Conservation (phyloP, 92 coral and sea anemone genomes). For the Porites lobata region DNA sequence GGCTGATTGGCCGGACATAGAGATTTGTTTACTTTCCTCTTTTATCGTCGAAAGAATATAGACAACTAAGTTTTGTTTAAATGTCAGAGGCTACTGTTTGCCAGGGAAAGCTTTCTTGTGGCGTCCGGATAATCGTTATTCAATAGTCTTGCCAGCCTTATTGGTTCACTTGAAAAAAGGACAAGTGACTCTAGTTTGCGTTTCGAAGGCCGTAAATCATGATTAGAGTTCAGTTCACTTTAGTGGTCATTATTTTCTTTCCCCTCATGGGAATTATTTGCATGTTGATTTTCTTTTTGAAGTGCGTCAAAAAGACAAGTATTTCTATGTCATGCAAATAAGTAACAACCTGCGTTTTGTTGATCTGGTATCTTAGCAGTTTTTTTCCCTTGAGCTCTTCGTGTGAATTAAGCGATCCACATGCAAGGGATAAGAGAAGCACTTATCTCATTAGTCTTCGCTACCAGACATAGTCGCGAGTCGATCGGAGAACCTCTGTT, state of each 20-base stretch:
- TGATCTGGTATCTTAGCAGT: conserved; percentile 28
- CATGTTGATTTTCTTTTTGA: conserved; percentile 5
- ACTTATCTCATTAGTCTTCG: neutral
- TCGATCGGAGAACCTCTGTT: neutral
- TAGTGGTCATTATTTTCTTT: conserved; percentile 2
- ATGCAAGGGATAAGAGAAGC: neutral
- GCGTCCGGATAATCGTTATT: neutral
- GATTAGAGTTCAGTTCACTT: neutral
- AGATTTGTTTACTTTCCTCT: too few species aligned
- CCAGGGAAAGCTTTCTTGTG: neutral
- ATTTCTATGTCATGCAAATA: conserved; percentile 42
- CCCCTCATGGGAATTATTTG: conserved; percentile 30
- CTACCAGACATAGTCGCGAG: neutral
- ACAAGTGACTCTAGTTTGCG: neutral
- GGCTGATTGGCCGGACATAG: too few species aligned
- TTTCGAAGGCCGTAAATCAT: neutral
- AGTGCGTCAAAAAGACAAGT: conserved; percentile 7
- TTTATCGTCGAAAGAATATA: neutral
- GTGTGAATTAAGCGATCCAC: neutral
- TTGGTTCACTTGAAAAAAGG: too few species aligned
- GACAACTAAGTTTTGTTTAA: neutral
- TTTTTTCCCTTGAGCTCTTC: conserved; percentile 1
- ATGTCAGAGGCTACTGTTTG: neutral
- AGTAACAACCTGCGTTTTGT: conserved; percentile 11
- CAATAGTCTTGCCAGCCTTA: too few species aligned